phyloP scores from a whole-genome alignment of 1,140 invertebrate species.

The Pseudomyrmex dendroicus region DNA sequence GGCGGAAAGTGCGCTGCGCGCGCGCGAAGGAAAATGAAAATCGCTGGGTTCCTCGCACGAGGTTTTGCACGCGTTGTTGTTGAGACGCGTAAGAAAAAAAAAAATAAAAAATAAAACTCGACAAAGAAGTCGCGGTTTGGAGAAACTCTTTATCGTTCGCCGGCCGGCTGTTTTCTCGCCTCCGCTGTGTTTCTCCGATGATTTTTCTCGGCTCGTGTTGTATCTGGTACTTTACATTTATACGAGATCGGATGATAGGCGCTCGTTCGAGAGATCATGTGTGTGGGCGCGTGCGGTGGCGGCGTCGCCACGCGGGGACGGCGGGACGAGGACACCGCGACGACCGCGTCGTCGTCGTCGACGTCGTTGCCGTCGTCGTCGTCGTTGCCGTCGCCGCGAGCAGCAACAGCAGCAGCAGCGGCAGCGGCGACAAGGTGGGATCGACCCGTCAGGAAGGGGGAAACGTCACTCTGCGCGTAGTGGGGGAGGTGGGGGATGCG shows the following conservation, averaged over 20 bases:
- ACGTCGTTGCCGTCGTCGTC: too few species aligned
- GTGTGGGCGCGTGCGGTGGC: constrained; percentile 15
- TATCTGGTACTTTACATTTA: not conserved
- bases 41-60: not conserved
- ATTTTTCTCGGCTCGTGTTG: not conserved
- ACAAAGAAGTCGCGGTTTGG: not conserved
- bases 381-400: not conserved
- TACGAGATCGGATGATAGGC: not conserved
- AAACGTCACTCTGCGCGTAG: not conserved
- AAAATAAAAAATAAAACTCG: not conserved
- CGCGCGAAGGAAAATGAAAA: not conserved
- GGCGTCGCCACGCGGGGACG: constrained; percentile 42
- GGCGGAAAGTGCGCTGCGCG: constrained; percentile 6
- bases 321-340: constrained; percentile 17
- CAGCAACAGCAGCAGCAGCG: not conserved
- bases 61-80: not conserved
- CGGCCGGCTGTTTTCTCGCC: not conserved
- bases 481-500: constrained; percentile 49
- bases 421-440: too few species aligned
- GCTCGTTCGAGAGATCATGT: constrained; percentile 6
- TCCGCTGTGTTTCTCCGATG: not conserved
- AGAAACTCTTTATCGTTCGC: not conserved
- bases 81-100: not conserved
- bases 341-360: not conserved
- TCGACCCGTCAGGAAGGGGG: not conserved